Evolutionary conservation across 1,140 invertebrate genomes (phyloP).

Genomic region (Anastatus disparis): DNA sequence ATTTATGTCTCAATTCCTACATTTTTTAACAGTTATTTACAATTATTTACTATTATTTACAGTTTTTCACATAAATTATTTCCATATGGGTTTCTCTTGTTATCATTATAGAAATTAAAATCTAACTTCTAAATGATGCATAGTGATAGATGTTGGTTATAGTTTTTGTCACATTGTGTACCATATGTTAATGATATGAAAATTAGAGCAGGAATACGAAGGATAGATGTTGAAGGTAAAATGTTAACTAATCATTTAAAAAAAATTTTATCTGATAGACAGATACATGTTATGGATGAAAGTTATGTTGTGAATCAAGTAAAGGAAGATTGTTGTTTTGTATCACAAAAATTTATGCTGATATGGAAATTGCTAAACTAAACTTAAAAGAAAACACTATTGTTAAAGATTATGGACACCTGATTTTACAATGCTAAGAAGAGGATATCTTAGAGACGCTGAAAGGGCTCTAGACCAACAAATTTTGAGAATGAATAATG

Average conservation of each 20-base stretch:
- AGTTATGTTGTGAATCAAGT: slow-evolving; percentile 99
- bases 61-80: too few relatives aligned
- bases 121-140: slow-evolving; percentile 76
- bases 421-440: slow-evolving; percentile 88
- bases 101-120: slow-evolving; percentile 72
- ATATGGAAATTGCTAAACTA: slow-evolving; percentile 82
- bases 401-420: slow-evolving; percentile 90
- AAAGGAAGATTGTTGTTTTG: slow-evolving; percentile 98
- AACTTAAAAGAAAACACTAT: slow-evolving; percentile 76
- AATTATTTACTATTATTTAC: too few relatives aligned
- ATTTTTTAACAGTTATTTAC: too few relatives aligned
- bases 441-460: slow-evolving; percentile 80
- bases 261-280: slow-evolving; percentile 96
- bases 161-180: slow-evolving; percentile 95
- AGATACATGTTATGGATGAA: slow-evolving; percentile 99
- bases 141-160: slow-evolving; percentile 93
- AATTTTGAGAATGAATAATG: slow-evolving; percentile 89
- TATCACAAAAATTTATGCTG: slow-evolving; percentile 84
- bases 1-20: too few relatives aligned
- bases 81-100: too few relatives aligned
- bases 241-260: slow-evolving; percentile 97
- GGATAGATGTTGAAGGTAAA: slow-evolving; percentile 97
- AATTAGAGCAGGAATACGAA: slow-evolving; percentile 78
- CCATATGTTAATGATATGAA: slow-evolving; percentile 94
- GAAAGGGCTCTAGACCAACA: slow-evolving; percentile 78